Base-by-base conservation (phyloP, 2,113 vertebrate species). In the Cryptotis parvus region DNA sequence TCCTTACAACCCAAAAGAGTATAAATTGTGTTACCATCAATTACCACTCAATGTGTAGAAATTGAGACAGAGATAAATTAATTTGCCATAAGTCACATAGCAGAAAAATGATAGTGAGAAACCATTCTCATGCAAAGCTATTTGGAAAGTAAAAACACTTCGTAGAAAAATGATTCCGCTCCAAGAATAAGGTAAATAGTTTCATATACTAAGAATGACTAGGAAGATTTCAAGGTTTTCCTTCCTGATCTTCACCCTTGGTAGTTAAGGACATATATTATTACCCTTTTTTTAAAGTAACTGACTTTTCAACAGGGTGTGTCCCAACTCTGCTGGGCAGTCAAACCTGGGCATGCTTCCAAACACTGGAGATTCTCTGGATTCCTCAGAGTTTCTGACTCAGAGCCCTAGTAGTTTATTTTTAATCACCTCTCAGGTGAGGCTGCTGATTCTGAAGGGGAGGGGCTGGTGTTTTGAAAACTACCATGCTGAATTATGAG, bases 111-210 rank as follows among this genome's bases (percentile, higher is more conserved):
- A 58, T 26, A 68, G 49, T 52, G 31, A 49, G 33, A 79, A 15
- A 69, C 45, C 16, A 33, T 84, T 84, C 27, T 87, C 37, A 65
- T 33, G 68, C 9, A 41, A 2, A 37, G 68, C 74, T 84, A 69
- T 81, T 84, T 29, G 49, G 37, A 84, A 75, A 88, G 33, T 65
- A 58, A 93, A 89, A 69, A 37, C 12, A 52, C 24, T 69, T 76
- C n/a, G 29, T 43, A 20, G 35, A 58, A 92, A 90, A 91, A 79
- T 58, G 61, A 86, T 4, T 87, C 9, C 10, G 61, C 4, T 43
- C 27, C 41, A 27, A 63, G 27, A 76, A 81, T 80, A 65, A 81
- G 84, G 29, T 68, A 81, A 66, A 35, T 7, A 68, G 68, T 84
- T 84, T 74, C 29, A 84, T 70, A 65, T 29, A 63, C 35, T 31